A percentile compares a stretch with the other conserved stretches of the same genome.
These are phyloP conservation scores for Malurus alboscapulatus DNA, from an alignment of 2,113 vertebrate species.

Conservation along the genomic window DNA sequence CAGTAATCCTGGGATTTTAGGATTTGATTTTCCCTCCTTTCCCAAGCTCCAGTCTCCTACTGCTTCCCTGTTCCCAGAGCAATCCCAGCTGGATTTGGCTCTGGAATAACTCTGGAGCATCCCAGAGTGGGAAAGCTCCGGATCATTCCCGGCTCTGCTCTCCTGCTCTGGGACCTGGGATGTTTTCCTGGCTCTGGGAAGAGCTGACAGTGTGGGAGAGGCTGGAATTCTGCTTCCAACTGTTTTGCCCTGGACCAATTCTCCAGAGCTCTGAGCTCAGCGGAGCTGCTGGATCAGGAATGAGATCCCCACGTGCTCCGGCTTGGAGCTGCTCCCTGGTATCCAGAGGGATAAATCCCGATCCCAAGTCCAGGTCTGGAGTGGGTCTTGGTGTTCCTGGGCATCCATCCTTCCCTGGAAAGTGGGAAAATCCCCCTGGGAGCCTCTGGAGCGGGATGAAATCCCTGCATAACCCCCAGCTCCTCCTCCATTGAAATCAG, in stretches of 20 bases:
- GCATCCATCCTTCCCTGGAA: neutral
- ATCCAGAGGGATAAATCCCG: neutral
- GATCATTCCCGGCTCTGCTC: neutral
- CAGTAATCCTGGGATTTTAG: neutral
- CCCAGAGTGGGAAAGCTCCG: accelerated
- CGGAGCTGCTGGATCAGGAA: neutral
- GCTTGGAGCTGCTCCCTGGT: neutral
- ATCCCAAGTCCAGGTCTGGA: neutral
- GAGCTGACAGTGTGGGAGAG: neutral
- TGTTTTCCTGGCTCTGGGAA: too few relatives aligned
- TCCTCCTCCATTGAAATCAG: accelerated
- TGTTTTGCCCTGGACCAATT: neutral
- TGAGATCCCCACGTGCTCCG: neutral
- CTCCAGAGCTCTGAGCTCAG: conserved; percentile 33
- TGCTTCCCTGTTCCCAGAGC: neutral
- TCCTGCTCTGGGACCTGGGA: neutral
- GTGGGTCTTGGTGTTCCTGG: accelerated
- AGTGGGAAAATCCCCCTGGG: neutral
- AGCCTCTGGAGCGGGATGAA: neutral
- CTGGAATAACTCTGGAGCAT: neutral
- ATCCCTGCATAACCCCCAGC: accelerated
- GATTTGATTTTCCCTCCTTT: neutral
- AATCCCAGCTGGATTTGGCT: neutral
- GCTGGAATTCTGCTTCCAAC: neutral
- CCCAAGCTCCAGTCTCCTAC: neutral